These are phyloP conservation scores for Luehdorfia chinensis DNA, from an alignment of 1,140 invertebrate genomes.

Conservation along the genomic window DNA sequence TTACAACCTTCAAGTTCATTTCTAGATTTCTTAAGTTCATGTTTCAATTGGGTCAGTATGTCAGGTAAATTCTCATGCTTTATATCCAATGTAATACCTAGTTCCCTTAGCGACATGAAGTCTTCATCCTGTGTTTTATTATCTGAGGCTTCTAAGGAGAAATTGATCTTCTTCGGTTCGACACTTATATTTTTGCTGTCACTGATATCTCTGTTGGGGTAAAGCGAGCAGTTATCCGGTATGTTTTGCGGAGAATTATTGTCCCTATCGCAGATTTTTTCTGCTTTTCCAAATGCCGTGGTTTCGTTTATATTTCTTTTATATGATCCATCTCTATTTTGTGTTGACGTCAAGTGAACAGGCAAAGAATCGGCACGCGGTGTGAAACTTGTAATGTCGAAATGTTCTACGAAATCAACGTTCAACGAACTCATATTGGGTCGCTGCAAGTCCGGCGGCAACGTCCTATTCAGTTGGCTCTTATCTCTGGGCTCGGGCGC, in stretches of 20 bases:
- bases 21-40: slow-evolving; percentile 75
- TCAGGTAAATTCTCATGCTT: slow-evolving; percentile 65
- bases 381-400: slow-evolving; percentile 37
- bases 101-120: slow-evolving; percentile 54
- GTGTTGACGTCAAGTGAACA: slow-evolving; percentile 57
- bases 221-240: slow-evolving; percentile 71
- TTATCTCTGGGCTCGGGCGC: slow-evolving; percentile 31
- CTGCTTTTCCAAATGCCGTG: slow-evolving; percentile 52
- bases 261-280: slow-evolving; percentile 34
- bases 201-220: slow-evolving; percentile 65
- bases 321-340: slow-evolving; percentile 47
- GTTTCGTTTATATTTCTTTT: slow-evolving; percentile 74
- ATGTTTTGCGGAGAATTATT: slow-evolving; percentile 54
- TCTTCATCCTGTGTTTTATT: slow-evolving; percentile 53
- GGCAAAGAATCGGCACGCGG: slow-evolving; percentile 60
- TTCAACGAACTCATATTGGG: slow-evolving; percentile 61
- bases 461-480: slow-evolving; percentile 42
- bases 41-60: slow-evolving; percentile 76
- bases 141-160: slow-evolving; percentile 56
- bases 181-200: slow-evolving; percentile 58
- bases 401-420: slow-evolving; percentile 47
- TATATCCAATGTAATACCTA: slow-evolving; percentile 59
- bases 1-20: slow-evolving; percentile 76
- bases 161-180: slow-evolving; percentile 72
- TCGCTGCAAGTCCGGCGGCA: slow-evolving; percentile 49